These are phyloP conservation scores for Diarsia dahlii DNA, from an alignment of 2,888 invertebrate genomes.

Conservation along the genomic window DNA sequence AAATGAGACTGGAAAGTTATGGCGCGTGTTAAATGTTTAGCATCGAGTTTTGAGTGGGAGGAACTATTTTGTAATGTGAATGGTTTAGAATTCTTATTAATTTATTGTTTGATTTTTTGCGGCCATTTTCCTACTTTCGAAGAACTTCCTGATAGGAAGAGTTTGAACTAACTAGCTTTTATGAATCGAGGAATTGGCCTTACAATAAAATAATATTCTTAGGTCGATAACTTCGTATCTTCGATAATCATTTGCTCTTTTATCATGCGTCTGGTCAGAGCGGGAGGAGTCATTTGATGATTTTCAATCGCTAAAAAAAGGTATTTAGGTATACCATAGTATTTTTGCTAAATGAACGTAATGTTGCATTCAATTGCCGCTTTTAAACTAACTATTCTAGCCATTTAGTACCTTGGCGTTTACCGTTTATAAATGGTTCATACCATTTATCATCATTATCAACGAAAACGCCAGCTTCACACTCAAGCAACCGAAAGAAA, in stretches of 20 bases:
- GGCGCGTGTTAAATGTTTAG: slow-evolving; percentile 34
- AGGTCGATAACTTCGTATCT: background rate
- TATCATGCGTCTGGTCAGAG: background rate
- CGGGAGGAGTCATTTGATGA: too few relatives aligned
- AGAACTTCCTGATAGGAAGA: background rate
- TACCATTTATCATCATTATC: slow-evolving; percentile 4
- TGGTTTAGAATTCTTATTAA: slow-evolving; percentile 10
- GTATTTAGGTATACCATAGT: background rate
- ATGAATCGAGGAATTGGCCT: background rate
- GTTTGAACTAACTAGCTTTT: background rate
- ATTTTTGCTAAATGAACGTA: too few relatives aligned
- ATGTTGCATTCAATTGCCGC: background rate
- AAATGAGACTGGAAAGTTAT: slow-evolving; percentile 40
- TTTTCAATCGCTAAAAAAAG: too few relatives aligned
- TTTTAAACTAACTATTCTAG: too few relatives aligned
- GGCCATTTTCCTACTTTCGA: background rate
- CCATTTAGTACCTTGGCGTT: background rate
- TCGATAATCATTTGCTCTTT: background rate
- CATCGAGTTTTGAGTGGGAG: slow-evolving; percentile 26
- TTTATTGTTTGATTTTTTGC: background rate
- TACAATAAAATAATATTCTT: background rate
- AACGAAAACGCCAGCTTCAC: background rate
- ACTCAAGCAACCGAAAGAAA: background rate
- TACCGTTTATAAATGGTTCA: background rate
- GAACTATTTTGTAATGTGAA: slow-evolving; percentile 7